These are phyloP conservation scores for Antennarius striatus DNA, from an alignment of 2,113 vertebrate genomes.

Conservation along the genomic window DNA sequence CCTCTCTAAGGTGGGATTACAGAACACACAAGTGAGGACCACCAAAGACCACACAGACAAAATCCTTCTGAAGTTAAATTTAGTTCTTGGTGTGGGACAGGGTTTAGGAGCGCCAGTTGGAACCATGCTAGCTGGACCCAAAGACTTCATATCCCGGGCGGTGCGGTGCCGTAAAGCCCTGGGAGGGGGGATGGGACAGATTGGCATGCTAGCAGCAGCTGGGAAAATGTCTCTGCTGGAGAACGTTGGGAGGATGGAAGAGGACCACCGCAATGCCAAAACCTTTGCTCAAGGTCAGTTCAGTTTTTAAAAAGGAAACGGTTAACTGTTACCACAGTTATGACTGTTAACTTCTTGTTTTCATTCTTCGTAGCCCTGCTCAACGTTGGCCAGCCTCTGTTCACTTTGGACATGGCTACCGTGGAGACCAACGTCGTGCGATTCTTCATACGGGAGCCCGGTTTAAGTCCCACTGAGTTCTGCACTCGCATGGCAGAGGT, in stretches of 20 bases:
- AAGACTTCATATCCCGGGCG: constrained; percentile 78
- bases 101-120: constrained; percentile 84
- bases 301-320: not conserved
- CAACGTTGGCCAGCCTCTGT: constrained; percentile 72
- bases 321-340: not conserved
- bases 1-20: constrained; percentile 84
- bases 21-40: constrained; percentile 2
- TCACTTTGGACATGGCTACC: constrained; percentile 53
- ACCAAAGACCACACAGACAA: no score
- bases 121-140: constrained; percentile 76
- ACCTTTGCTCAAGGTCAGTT: constrained; percentile 82
- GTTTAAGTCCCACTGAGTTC: constrained; percentile 70
- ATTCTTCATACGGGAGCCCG: constrained; percentile 48
- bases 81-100: constrained; percentile 56
- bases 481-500: constrained; percentile 75
- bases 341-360: not conserved
- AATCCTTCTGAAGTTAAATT: not conserved
- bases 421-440: constrained; percentile 87
- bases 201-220: constrained; percentile 83
- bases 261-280: constrained; percentile 82
- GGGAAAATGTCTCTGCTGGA: constrained; percentile 78
- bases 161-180: constrained; percentile 80
- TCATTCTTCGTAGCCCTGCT: constrained; percentile 56
- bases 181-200: constrained; percentile 85
- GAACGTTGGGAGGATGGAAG: constrained; percentile 62